Conservation (phyloP, 2,113 vertebrate genomes). For the Gambusia holbrooki region DNA sequence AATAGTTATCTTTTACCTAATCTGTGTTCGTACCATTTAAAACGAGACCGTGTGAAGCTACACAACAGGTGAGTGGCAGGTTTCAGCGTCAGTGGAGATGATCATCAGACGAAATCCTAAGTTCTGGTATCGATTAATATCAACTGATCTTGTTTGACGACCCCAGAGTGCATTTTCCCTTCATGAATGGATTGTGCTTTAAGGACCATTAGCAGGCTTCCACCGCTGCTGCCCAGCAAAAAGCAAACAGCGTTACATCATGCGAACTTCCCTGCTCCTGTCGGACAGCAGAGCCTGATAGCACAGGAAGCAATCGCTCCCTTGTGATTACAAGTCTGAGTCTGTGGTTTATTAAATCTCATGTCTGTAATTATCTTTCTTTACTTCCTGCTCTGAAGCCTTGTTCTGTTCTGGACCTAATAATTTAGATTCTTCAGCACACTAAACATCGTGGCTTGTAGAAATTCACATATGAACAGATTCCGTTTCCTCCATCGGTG, state of each 20-base stretch:
- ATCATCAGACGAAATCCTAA: background rate
- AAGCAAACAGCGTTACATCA: constrained; percentile 30
- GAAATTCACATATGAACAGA: background rate
- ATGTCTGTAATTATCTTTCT: constrained; percentile 30
- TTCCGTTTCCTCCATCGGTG: background rate
- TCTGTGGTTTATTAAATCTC: constrained; percentile 28
- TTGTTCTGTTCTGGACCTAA: background rate
- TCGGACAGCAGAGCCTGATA: constrained; percentile 36
- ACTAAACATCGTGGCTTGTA: background rate
- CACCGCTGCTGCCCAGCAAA: constrained; percentile 23
- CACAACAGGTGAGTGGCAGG: background rate
- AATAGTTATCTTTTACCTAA: no score
- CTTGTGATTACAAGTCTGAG: constrained; percentile 32
- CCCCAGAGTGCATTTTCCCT: background rate
- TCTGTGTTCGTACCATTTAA: no score
- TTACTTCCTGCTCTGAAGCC: constrained; percentile 25
- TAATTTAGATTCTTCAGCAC: background rate
- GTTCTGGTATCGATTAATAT: background rate
- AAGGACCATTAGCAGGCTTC: constrained; percentile 44
- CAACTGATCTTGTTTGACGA: background rate
- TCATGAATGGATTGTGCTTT: constrained; percentile 21
- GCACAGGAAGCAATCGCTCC: constrained; percentile 41
- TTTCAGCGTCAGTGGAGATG: background rate
- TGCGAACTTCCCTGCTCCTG: constrained; percentile 8
- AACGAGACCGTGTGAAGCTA: no score